Conservation (phyloP, 2,113 vertebrate species). For the Amphilophus citrinellus region DNA sequence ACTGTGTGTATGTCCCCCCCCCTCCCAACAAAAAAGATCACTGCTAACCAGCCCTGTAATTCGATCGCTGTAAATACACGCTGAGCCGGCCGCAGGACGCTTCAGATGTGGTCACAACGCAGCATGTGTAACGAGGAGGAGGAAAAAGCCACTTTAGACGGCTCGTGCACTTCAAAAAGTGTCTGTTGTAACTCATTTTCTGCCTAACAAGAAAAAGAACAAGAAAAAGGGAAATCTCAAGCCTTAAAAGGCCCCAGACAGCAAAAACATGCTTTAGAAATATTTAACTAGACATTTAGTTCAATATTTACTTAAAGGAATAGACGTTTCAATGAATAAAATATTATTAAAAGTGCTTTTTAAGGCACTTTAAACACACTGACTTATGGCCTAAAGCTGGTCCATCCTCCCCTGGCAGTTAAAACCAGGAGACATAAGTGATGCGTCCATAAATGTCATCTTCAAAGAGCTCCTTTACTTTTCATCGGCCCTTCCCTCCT, state of each 20-base stretch:
- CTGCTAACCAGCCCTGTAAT: conserved; percentile 17
- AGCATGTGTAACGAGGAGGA: background rate
- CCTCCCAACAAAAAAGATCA: background rate
- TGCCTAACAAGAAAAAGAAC: background rate
- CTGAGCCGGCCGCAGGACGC: background rate
- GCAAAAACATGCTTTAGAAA: background rate
- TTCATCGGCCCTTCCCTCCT: conserved; percentile 36
- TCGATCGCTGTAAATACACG: conserved; percentile 23
- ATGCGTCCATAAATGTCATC: conserved; percentile 36
- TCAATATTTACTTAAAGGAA: background rate
- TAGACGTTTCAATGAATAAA: background rate
- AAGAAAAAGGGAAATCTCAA: background rate
- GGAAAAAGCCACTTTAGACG: background rate
- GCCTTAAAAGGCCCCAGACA: background rate
- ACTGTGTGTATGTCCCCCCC: conserved; percentile 1
- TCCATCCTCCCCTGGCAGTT: background rate
- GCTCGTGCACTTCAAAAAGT: background rate
- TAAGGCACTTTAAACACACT: background rate
- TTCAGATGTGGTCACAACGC: conserved; percentile 39
- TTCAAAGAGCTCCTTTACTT: conserved; percentile 43
- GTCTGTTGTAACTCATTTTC: conserved; percentile 7
- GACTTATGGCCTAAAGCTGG: background rate
- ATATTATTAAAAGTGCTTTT: background rate
- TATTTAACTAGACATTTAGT: background rate
- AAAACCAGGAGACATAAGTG: conserved; percentile 14